phyloP scores from a whole-genome alignment of 2,797 vertebrate genomes.

The Sebastes reedi region DNA sequence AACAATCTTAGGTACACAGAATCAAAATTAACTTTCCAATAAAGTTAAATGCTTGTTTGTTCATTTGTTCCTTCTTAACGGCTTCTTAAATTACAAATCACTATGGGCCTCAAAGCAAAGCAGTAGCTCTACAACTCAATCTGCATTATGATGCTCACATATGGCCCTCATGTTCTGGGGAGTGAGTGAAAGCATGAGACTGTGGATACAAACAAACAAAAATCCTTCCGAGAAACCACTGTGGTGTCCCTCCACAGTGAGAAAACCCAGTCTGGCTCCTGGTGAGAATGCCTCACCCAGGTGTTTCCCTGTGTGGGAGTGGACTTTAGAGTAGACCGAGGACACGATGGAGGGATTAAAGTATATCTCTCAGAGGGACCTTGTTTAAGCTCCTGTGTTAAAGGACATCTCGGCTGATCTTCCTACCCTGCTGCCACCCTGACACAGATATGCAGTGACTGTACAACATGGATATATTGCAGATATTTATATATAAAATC shows the following conservation, averaged over 20 bases:
- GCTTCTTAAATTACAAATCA: background rate
- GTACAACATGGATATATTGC: background rate
- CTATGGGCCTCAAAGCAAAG: background rate
- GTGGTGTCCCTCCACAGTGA: background rate
- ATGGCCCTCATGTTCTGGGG: background rate
- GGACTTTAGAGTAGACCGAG: background rate
- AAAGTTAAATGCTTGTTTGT: background rate
- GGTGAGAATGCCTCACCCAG: conserved; percentile 4
- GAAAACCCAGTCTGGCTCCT: background rate
- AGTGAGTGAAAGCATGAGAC: background rate
- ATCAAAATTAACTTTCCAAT: background rate
- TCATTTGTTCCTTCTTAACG: background rate
- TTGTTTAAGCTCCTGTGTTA: background rate
- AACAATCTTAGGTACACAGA: background rate
- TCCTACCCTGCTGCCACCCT: background rate
- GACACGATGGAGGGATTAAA: background rate
- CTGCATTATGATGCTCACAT: background rate
- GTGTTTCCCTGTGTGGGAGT: conserved; percentile 8
- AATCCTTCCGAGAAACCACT: background rate
- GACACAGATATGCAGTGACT: background rate
- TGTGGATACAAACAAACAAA: background rate
- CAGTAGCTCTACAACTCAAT: background rate
- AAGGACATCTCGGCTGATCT: background rate
- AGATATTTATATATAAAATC: background rate
- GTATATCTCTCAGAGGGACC: background rate